Evolutionary conservation across 2,797 vertebrate genomes (phyloP).

Genomic region (Leptatherina wallacei): DNA sequence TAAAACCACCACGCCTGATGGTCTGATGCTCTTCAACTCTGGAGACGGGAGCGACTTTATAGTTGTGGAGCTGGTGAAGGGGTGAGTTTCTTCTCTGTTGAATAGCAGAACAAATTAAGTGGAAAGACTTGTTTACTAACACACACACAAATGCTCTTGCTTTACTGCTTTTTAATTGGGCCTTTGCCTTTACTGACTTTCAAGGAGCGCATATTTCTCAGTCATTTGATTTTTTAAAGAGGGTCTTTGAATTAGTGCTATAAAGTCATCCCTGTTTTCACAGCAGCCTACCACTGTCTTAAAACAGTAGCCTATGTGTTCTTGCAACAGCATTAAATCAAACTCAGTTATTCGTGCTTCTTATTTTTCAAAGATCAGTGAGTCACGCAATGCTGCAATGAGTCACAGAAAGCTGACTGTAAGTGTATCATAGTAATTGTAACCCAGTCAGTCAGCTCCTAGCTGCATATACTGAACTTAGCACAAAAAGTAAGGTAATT

Average conservation of each 20-base stretch:
- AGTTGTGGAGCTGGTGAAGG: constrained; percentile 94
- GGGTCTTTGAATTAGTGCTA: not conserved
- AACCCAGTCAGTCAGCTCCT: constrained; percentile 19
- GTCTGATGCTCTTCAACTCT: constrained; percentile 94
- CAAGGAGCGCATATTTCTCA: not conserved
- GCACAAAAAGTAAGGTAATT: not conserved
- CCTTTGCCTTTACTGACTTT: not conserved
- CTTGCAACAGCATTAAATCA: not conserved
- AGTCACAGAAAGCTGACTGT: constrained; percentile 20
- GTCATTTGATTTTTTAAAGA: not conserved
- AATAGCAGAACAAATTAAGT: not conserved
- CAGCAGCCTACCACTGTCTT: not conserved
- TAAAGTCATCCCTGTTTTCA: not conserved
- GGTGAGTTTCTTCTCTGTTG: constrained; percentile 80
- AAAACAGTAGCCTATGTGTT: not conserved
- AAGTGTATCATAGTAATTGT: constrained; percentile 15
- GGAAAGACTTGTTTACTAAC: not conserved
- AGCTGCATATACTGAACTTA: not conserved
- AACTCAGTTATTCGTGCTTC: constrained; percentile 2
- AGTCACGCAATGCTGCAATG: constrained; percentile 30
- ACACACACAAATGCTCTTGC: not conserved
- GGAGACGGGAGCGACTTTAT: constrained; percentile 96
- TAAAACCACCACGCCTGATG: constrained; percentile 91
- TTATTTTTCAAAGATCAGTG: constrained; percentile 1
- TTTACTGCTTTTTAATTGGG: not conserved